phyloP scores from a whole-genome alignment of 1,140 invertebrate species.

The Teleogryllus occipitalis region DNA sequence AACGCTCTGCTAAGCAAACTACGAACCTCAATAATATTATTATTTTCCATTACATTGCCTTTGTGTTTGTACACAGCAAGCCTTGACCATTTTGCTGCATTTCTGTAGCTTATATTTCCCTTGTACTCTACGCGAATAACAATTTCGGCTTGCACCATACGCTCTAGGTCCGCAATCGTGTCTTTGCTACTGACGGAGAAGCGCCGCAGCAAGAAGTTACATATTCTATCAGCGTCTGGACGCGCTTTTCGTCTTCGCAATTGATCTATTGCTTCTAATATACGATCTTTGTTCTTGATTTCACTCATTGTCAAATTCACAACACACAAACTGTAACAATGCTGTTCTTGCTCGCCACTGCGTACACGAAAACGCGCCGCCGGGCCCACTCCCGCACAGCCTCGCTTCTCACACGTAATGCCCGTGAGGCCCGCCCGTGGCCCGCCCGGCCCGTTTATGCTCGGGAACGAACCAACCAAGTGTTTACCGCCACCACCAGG shows the following conservation, averaged over 20 bases:
- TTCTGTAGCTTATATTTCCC: constrained; percentile 72
- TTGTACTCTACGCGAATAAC: constrained; percentile 82
- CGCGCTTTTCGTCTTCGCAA: constrained; percentile 70
- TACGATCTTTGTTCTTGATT: constrained; percentile 58
- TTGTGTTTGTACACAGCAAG: constrained; percentile 40
- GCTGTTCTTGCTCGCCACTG: not conserved
- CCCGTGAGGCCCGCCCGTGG: not conserved
- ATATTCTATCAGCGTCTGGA: constrained; percentile 72
- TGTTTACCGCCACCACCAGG: not conserved
- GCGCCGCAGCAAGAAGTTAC: constrained; percentile 65
- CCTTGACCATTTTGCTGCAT: constrained; percentile 61
- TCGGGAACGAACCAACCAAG: not conserved
- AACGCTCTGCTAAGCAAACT: constrained; percentile 53
- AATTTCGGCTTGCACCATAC: constrained; percentile 62
- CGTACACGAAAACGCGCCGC: not conserved
- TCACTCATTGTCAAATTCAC: constrained; percentile 28
- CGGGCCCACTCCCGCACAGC: not conserved
- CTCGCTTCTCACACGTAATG: not conserved
- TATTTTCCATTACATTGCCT: constrained; percentile 38
- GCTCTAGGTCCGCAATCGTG: constrained; percentile 63
- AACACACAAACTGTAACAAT: not conserved
- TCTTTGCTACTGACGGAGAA: constrained; percentile 61
- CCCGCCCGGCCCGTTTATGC: not conserved
- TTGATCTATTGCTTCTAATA: constrained; percentile 77
- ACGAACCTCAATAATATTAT: constrained; percentile 34